Percentiles rank a stretch among this genome's conserved stretches.
Evolutionary conservation across 2,888 invertebrate species (phyloP).

Genomic region (Aplocera efformata): DNA sequence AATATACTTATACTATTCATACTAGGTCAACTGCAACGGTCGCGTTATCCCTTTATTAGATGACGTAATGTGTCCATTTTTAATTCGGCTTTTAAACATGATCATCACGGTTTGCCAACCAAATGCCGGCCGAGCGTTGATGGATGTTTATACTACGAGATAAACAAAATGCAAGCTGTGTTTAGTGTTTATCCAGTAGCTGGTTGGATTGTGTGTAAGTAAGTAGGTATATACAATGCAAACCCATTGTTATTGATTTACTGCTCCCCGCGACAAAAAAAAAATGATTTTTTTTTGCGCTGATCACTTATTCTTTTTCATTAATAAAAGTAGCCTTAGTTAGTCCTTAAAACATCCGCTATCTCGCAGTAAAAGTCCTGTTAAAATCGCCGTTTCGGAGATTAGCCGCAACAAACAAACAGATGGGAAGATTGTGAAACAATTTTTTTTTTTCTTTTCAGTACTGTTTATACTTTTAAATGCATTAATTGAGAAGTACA

Average conservation of each 20-base stretch:
- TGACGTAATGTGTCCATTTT: conserved; percentile 54
- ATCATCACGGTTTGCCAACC: conserved; percentile 20
- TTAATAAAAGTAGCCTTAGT: no score
- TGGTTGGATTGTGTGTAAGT: conserved; percentile 1
- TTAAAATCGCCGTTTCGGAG: no score
- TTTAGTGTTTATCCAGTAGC: conserved; percentile 5
- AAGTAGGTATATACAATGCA: background rate
- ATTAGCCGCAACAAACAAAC: no score
- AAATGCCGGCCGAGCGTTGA: conserved; percentile 4
- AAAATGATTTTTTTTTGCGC: no score
- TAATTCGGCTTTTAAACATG: conserved; percentile 50
- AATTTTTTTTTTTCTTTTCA: no score
- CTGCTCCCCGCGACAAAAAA: background rate
- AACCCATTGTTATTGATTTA: background rate
- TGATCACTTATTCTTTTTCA: no score
- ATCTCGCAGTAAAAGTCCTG: no score
- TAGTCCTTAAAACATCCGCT: no score
- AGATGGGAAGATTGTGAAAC: no score
- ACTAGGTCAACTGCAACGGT: conserved; percentile 7
- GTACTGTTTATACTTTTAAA: no score
- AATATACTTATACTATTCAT: conserved; percentile 4
- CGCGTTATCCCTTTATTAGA: conserved; percentile 42
- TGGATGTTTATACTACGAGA: background rate
- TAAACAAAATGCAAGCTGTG: conserved; percentile 2
- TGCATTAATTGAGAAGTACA: no score